These are phyloP conservation scores for Esox masquinongy DNA, from an alignment of 2,797 vertebrate species.

Conservation along the genomic window DNA sequence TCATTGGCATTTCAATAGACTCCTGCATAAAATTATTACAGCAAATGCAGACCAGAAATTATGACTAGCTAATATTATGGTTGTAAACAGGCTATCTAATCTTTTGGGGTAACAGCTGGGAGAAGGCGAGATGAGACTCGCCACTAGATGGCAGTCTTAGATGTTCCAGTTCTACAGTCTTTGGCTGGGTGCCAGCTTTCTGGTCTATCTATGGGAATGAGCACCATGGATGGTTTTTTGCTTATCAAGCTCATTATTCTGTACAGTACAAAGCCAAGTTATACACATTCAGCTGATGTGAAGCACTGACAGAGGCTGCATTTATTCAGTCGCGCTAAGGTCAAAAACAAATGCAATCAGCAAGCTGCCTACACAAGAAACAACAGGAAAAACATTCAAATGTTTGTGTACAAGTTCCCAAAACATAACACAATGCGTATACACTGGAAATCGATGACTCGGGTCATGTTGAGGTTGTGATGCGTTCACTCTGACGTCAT, in stretches of 20 bases:
- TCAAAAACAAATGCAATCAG: neutral
- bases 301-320: neutral
- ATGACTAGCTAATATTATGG: neutral
- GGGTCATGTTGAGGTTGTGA: neutral
- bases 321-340: neutral
- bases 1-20: neutral
- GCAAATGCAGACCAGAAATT: neutral
- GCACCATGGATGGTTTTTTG: neutral
- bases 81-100: neutral
- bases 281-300: constrained; percentile 4
- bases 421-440: neutral
- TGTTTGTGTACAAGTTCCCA: neutral
- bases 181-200: constrained; percentile 6
- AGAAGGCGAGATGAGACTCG: neutral
- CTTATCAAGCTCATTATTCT: constrained; percentile 8
- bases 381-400: neutral
- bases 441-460: neutral
- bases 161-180: constrained; percentile 13
- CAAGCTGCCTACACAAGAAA: neutral
- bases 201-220: constrained; percentile 28
- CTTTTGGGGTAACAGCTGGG: neutral
- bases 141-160: constrained; percentile 51
- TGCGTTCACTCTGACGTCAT: neutral
- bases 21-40: neutral
- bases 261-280: constrained; percentile 3